Evolutionary conservation across 2,113 vertebrate genomes (phyloP).

Genomic region (Alligator mississippiensis): DNA sequence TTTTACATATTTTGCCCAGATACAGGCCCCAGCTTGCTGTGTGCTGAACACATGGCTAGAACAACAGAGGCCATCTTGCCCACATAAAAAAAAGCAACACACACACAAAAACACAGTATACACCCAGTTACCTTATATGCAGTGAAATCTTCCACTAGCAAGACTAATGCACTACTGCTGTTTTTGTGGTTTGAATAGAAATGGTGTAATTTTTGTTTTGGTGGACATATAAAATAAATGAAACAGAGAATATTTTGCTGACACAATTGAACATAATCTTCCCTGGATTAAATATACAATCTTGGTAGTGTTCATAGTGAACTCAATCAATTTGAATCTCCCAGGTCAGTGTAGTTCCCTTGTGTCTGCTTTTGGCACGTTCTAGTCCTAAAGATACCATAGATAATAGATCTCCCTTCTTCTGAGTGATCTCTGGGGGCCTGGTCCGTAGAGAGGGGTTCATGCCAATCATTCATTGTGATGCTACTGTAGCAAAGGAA

Average conservation of each 20-base stretch:
- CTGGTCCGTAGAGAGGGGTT: neutral
- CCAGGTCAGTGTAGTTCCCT: neutral
- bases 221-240: conserved; percentile 31
- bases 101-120: too few species aligned
- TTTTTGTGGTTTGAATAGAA: neutral
- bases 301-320: conserved; percentile 3
- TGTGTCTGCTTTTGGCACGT: neutral
- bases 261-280: conserved; percentile 21
- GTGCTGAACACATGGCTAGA: too few species aligned
- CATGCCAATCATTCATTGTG: neutral
- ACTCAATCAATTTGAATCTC: neutral
- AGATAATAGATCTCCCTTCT: conserved; percentile 12
- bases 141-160: neutral
- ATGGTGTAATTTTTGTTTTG: neutral
- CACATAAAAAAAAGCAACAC: too few species aligned
- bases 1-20: too few species aligned
- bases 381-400: neutral
- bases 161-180: conserved; percentile 11
- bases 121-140: neutral
- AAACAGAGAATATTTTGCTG: conserved; percentile 27
- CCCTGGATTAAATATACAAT: neutral
- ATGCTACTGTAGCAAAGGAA: neutral
- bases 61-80: too few species aligned
- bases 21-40: too few species aligned
- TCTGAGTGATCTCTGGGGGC: neutral